Conservation (phyloP, 2,797 vertebrate genomes). For the Microhierax caerulescens region DNA sequence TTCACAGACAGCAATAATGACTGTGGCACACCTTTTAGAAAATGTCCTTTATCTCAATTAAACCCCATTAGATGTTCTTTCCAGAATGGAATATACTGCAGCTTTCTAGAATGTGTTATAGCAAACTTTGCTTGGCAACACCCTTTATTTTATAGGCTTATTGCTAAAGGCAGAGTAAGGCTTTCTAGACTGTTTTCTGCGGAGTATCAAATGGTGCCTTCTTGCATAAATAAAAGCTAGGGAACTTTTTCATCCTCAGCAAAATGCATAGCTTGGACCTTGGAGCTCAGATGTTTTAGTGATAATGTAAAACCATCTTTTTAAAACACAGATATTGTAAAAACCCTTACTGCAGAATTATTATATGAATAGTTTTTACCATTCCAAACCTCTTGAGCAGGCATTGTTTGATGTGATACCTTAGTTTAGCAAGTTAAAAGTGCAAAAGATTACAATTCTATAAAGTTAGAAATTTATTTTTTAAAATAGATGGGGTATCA, state of each 20-base stretch:
- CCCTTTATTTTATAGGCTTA: not conserved
- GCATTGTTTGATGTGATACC: not conserved
- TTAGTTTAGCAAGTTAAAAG: not conserved
- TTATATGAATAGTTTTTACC: not conserved
- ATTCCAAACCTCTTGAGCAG: not conserved
- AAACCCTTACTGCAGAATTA: not conserved
- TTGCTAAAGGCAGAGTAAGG: not conserved
- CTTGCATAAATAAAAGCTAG: not conserved
- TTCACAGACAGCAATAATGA: not conserved
- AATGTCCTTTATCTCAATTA: not conserved
- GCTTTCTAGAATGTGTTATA: not conserved
- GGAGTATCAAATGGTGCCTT: not conserved
- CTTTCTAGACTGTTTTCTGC: not conserved
- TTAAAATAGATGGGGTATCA: not conserved
- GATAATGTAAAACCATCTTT: not conserved
- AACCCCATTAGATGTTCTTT: not conserved
- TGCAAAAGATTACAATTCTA: not conserved
- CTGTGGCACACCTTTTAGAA: not conserved
- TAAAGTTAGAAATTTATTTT: not conserved
- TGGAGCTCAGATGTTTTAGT: not conserved
- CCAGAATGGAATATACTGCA: not conserved
- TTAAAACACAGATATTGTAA: not conserved
- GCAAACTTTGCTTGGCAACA: not conserved
- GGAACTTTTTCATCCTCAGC: not conserved
- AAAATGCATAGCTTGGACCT: not conserved